Base-by-base conservation (phyloP, 2,113 vertebrate species). In the Eleginops maclovinus region DNA sequence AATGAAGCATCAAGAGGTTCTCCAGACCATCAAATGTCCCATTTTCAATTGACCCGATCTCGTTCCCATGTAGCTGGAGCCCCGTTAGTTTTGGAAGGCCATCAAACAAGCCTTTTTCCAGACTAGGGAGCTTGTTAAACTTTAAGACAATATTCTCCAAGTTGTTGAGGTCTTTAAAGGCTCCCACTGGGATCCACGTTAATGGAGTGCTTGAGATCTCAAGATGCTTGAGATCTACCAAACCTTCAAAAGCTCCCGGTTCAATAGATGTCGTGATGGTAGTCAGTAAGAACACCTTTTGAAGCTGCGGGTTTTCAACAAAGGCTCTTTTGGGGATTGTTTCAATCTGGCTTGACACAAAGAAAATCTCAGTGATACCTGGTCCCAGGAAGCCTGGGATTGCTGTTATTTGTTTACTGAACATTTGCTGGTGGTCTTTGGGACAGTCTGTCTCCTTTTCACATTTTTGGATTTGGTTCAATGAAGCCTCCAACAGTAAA, bases 231-330 rank as follows among this genome's bases (percentile, higher is more conserved):
- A 96, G 82, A 13, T 93, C 68, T 9, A 74, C 63, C 75, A 96
- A 79, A 71, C 90, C 89, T 70, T 95, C 93, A 85, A 98, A 96
- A 19, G 95, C 95, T 63, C 94, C 95, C 4, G 82, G 75, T 75
- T 96, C 94, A 11, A 96, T 69, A 9, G 67, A 81, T 40, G 67
- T 41, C 3, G 93, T 92, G 2, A 79, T 65, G 43, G 92, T 95
- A 26, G 78, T 59, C 2, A 94, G 50, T 72, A 96, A 95, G 2
- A 94, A 91, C 65, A 96, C 73, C 36, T 91, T 94, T 49, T 74
- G 47, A 31, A 96, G 82, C 6, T 90, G 81, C 21, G 93, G 76
- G 85, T 88, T 95, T 77, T 88, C 78, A 19, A 55, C 73, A 84
- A 97, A 95, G 15, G 93, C 94, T 65, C 79, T 91, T 83, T 82